Evolutionary conservation across 2,888 invertebrate species (phyloP).

Genomic region (Thecocarcelia acutangulata): DNA sequence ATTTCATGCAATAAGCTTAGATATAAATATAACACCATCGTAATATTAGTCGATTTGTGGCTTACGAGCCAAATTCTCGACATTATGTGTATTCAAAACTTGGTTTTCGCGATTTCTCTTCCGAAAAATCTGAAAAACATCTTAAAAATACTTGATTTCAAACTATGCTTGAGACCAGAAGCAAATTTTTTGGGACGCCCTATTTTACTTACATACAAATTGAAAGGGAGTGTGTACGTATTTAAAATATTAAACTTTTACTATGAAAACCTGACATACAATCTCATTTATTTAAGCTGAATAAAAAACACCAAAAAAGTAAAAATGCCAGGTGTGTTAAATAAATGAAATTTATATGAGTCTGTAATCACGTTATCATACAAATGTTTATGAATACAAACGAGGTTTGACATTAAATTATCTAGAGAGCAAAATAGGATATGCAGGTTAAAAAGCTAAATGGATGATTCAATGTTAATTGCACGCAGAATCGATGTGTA

Average conservation of each 20-base stretch:
- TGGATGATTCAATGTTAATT: neutral
- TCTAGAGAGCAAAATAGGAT: neutral
- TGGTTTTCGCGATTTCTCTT: too few species aligned
- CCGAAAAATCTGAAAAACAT: too few species aligned
- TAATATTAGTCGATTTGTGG: too few species aligned
- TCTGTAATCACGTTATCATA: constrained; percentile 2
- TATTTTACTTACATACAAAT: neutral
- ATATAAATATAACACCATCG: too few species aligned
- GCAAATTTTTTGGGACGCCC: too few species aligned
- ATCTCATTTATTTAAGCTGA: constrained; percentile 20
- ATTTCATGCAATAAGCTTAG: too few species aligned
- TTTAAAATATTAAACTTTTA: constrained; percentile 70
- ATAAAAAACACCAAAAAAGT: constrained; percentile 13
- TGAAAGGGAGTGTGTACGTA: constrained; percentile 15
- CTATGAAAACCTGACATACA: constrained; percentile 52
- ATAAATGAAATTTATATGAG: constrained; percentile 17
- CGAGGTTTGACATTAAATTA: neutral
- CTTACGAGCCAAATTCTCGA: too few species aligned
- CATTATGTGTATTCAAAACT: too few species aligned
- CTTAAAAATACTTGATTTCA: too few species aligned
- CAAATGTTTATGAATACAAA: neutral
- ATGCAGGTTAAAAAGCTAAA: too few species aligned
- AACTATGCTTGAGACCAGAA: too few species aligned
- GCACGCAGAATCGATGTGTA: neutral
- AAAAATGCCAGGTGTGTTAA: constrained; percentile 50